phyloP scores from a whole-genome alignment of 2,113 vertebrate species.

The Zosterops pallidus region DNA sequence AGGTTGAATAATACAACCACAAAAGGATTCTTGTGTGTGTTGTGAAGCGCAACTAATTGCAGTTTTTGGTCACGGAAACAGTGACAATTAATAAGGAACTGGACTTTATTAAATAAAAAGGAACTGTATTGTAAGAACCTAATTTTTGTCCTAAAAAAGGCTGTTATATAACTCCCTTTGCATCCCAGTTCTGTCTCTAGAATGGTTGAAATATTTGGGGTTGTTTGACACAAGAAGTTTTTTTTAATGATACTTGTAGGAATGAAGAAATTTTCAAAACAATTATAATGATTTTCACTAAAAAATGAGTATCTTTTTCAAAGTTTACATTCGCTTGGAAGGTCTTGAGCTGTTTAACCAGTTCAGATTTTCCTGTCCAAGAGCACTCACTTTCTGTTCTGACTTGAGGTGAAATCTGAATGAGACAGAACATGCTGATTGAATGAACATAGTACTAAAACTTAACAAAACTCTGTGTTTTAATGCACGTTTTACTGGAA shows the following conservation, averaged over 20 bases:
- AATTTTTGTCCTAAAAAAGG: slow-evolving; percentile 27
- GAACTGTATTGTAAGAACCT: slow-evolving; percentile 19
- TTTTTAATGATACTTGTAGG: background rate
- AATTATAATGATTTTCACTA: background rate
- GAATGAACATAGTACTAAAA: background rate
- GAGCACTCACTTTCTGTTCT: background rate
- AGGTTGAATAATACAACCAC: slow-evolving; percentile 21
- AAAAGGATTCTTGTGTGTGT: slow-evolving; percentile 49
- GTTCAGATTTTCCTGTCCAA: slow-evolving; percentile 1
- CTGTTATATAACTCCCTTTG: background rate
- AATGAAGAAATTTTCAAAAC: background rate
- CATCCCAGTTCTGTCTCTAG: slow-evolving; percentile 28
- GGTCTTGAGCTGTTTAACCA: background rate
- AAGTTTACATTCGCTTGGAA: background rate
- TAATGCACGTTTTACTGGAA: background rate
- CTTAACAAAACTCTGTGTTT: background rate
- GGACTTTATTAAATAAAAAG: slow-evolving; percentile 40
- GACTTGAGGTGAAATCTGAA: background rate
- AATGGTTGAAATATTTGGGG: background rate
- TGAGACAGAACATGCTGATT: background rate
- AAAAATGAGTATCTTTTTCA: background rate
- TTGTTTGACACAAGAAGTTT: background rate
- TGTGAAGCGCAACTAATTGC: slow-evolving; percentile 66
- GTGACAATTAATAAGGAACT: slow-evolving; percentile 43
- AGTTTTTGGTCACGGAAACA: slow-evolving; percentile 54